These are phyloP conservation scores for Morphnarchus princeps DNA, from an alignment of 2,113 vertebrate species.

Conservation along the genomic window DNA sequence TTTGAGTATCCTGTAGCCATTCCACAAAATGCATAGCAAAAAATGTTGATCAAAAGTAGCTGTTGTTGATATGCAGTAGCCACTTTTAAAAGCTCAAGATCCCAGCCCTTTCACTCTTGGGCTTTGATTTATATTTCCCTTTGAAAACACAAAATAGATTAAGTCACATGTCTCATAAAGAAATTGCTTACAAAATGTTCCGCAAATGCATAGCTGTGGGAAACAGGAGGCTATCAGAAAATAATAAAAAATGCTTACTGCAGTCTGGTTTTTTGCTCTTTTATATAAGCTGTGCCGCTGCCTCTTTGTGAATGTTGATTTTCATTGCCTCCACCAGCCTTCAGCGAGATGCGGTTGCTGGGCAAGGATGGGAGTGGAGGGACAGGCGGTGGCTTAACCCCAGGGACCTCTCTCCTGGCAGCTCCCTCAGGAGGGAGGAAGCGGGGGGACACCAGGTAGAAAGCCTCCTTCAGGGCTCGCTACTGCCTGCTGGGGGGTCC, in stretches of 20 bases:
- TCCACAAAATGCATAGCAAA: not conserved
- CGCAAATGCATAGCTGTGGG: not conserved
- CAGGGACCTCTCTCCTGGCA: not conserved
- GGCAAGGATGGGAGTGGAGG: not conserved
- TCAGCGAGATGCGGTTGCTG: not conserved
- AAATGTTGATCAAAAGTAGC: not conserved
- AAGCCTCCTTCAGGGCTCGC: not conserved
- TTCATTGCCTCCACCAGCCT: not conserved
- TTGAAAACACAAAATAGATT: constrained; percentile 6
- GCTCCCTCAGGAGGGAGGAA: not conserved
- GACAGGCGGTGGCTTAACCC: not conserved
- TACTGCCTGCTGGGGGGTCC: not conserved
- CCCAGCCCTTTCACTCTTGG: not conserved
- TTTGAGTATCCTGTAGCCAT: not conserved
- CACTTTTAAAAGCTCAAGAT: not conserved
- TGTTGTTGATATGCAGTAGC: not conserved
- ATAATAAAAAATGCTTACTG: not conserved
- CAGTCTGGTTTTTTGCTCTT: rapidly evolving
- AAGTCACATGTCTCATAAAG: not conserved
- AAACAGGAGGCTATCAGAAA: constrained; percentile 10
- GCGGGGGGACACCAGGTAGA: rapidly evolving
- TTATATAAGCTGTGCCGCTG: not conserved
- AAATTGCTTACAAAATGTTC: not conserved
- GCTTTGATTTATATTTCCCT: constrained; percentile 12
- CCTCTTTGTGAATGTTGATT: not conserved